Conservation (phyloP, 2,888 invertebrate species). For the Scaptomyza parva region DNA sequence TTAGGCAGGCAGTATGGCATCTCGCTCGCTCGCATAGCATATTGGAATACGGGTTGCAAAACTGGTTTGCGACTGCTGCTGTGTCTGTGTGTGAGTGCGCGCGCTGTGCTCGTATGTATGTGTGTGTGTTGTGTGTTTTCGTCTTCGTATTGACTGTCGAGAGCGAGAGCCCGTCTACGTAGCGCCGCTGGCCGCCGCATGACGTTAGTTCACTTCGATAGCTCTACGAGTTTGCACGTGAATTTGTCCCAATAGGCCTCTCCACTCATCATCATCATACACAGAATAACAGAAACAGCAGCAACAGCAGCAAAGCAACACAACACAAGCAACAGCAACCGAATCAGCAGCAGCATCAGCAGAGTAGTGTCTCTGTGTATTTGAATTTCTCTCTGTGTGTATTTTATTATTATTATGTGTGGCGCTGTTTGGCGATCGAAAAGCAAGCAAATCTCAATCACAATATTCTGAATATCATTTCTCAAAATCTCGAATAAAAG, state of each 20-base stretch:
- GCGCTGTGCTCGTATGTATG: not conserved
- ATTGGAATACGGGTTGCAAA: constrained; percentile 67
- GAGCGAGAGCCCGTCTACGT: constrained; percentile 79
- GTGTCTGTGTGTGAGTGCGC: constrained; percentile 17
- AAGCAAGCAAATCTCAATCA: constrained; percentile 48
- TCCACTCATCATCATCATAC: constrained; percentile 25
- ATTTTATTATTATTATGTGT: constrained; percentile 44
- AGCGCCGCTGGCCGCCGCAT: constrained; percentile 82
- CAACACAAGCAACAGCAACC: constrained; percentile 1
- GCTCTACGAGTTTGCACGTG: constrained; percentile 85
- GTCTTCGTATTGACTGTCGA: constrained; percentile 40
- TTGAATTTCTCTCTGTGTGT: constrained; percentile 44
- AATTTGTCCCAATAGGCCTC: constrained; percentile 77
- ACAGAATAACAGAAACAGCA: too few relatives aligned
- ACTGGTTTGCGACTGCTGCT: constrained; percentile 60
- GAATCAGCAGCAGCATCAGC: constrained; percentile 1
- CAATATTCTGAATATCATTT: constrained; percentile 38
- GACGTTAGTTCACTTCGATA: constrained; percentile 86
- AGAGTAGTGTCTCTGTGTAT: constrained; percentile 36
- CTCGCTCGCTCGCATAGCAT: constrained; percentile 44
- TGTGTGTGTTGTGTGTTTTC: constrained; percentile 22
- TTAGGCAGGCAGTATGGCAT: constrained; percentile 23
- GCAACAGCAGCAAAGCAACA: constrained; percentile 5
- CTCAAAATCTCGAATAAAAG: constrained; percentile 14
- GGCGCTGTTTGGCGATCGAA: constrained; percentile 39